Evolutionary conservation across 2,888 invertebrate species (phyloP).

Genomic region (Tipula helvola): DNA sequence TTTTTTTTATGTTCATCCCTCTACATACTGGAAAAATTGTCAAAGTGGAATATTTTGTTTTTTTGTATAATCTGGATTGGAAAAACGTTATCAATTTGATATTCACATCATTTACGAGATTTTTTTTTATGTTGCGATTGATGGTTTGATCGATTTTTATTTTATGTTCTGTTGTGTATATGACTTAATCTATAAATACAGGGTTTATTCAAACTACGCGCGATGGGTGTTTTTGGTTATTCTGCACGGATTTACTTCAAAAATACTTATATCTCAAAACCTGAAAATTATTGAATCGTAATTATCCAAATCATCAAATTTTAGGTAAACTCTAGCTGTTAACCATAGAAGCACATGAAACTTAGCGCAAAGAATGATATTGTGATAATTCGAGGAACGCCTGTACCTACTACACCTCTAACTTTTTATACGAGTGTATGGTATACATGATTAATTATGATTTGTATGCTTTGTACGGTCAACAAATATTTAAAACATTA

Average conservation of each 20-base stretch:
- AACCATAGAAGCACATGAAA: no score
- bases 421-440: no score
- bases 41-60: neutral
- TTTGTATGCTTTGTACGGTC: neutral
- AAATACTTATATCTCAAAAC: neutral
- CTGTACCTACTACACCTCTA: neutral
- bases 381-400: neutral
- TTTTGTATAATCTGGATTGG: neutral
- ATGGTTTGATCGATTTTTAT: neutral
- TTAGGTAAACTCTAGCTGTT: no score
- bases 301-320: no score
- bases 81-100: neutral
- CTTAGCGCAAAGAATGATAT: no score
- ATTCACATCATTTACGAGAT: neutral
- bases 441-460: neutral
- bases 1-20: no score
- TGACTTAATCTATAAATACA: neutral
- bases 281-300: neutral
- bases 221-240: neutral
- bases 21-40: neutral
- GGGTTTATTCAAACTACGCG: neutral
- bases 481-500: neutral
- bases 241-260: neutral
- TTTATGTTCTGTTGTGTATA: neutral
- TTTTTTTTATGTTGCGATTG: neutral